A percentile compares a stretch with the other conserved stretches of the same genome.
These are phyloP conservation scores for Odontesthes bonariensis DNA, from an alignment of 2,113 vertebrate species.

Conservation along the genomic window DNA sequence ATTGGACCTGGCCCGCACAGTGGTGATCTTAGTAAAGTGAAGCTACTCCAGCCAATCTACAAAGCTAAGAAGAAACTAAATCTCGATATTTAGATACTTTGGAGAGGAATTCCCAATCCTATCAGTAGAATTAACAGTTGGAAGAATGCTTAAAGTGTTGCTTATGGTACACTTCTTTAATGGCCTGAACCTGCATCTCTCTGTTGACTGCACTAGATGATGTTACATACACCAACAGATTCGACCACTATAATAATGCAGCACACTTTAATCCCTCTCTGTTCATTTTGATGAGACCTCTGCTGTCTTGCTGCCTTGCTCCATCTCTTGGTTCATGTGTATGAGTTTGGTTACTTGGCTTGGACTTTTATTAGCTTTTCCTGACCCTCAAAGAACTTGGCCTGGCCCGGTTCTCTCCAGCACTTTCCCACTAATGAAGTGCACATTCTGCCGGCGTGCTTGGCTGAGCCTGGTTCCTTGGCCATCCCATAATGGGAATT, in stretches of 20 bases:
- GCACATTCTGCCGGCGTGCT: slow-evolving; percentile 78
- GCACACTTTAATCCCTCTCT: slow-evolving; percentile 46
- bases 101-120: slow-evolving; percentile 27
- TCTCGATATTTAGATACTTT: slow-evolving; percentile 30
- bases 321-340: slow-evolving; percentile 58
- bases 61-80: slow-evolving; percentile 35
- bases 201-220: slow-evolving; percentile 45
- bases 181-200: slow-evolving; percentile 25
- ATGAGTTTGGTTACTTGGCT: slow-evolving; percentile 74
- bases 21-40: slow-evolving; percentile 52
- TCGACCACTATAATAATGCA: slow-evolving; percentile 51
- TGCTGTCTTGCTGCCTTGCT: slow-evolving; percentile 61
- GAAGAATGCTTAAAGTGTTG: slow-evolving; percentile 16
- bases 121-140: slow-evolving; percentile 15
- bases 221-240: slow-evolving; percentile 37
- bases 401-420: slow-evolving; percentile 69
- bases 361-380: slow-evolving; percentile 81
- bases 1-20: slow-evolving; percentile 39
- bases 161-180: slow-evolving; percentile 12
- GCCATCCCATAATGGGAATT: slow-evolving; percentile 80
- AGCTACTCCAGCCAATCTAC: slow-evolving; percentile 57
- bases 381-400: slow-evolving; percentile 82
- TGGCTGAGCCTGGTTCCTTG: slow-evolving; percentile 64
- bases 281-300: slow-evolving; percentile 71
- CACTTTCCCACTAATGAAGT: slow-evolving; percentile 85